These are phyloP conservation scores for Nymphalis io DNA, from an alignment of 1,140 invertebrate species.

Conservation along the genomic window DNA sequence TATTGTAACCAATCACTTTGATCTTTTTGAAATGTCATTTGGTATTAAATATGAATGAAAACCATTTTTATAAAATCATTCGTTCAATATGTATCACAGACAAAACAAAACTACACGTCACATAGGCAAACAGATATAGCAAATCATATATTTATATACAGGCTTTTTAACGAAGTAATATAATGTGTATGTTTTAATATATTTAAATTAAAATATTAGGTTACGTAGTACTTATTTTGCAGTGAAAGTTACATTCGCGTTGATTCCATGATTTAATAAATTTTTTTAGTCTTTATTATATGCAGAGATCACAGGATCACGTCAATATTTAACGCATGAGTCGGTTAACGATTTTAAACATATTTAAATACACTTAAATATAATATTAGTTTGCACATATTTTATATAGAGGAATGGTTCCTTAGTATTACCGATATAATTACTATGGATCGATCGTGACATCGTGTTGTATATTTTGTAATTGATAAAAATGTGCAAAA, in stretches of 20 bases:
- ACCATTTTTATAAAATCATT: background rate
- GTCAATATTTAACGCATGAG: background rate
- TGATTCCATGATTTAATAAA: background rate
- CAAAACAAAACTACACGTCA: background rate
- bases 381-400: constrained; percentile 3
- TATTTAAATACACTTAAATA: background rate
- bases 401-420: constrained; percentile 9
- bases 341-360: background rate
- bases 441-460: background rate
- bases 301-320: background rate
- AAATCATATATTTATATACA: constrained; percentile 13
- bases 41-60: constrained; percentile 1
- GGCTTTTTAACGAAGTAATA: constrained; percentile 14
- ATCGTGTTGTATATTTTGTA: background rate
- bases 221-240: constrained; percentile 11
- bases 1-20: background rate
- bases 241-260: background rate
- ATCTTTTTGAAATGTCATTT: constrained; percentile 8
- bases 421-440: background rate
- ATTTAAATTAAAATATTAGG: constrained; percentile 11
- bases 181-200: constrained; percentile 19
- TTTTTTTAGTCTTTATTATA: background rate
- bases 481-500: no score
- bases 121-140: constrained; percentile 8
- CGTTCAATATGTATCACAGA: background rate